phyloP scores from a whole-genome alignment of 2,113 vertebrate genomes.

The Phoxinus phoxinus region DNA sequence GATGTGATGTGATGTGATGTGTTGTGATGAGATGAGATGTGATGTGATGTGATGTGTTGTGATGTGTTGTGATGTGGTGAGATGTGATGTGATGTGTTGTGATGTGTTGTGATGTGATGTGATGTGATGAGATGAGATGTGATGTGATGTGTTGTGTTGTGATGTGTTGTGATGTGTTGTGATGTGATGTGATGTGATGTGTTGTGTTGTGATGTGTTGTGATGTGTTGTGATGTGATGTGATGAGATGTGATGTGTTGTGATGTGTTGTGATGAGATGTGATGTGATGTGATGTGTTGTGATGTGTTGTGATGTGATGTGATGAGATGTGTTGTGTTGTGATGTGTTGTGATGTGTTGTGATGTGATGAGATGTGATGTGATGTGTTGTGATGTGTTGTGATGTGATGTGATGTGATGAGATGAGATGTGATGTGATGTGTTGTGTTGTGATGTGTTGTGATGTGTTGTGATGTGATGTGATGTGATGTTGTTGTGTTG shows the following conservation, averaged over 20 bases:
- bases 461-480: background rate
- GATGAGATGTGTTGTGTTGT: slow-evolving; percentile 55
- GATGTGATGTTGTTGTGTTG: slow-evolving; percentile 55
- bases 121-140: no score
- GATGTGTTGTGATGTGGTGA: slow-evolving; percentile 15
- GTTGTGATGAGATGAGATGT: no score
- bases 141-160: slow-evolving; percentile 48
- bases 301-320: background rate
- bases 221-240: slow-evolving; percentile 15
- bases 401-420: no score
- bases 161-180: background rate
- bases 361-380: no score
- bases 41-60: no score
- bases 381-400: background rate
- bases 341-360: background rate
- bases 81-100: no score
- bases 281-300: no score
- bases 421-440: background rate
- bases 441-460: slow-evolving; percentile 50
- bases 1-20: background rate
- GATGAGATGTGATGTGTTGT: no score
- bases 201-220: slow-evolving; percentile 52
- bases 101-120: slow-evolving; percentile 15
- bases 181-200: background rate
- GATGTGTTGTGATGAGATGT: slow-evolving; percentile 15